Percentiles rank a stretch among this genome's conserved stretches.
Conservation (phyloP, 2,797 vertebrate genomes). For the Hozukius guyotensis region DNA sequence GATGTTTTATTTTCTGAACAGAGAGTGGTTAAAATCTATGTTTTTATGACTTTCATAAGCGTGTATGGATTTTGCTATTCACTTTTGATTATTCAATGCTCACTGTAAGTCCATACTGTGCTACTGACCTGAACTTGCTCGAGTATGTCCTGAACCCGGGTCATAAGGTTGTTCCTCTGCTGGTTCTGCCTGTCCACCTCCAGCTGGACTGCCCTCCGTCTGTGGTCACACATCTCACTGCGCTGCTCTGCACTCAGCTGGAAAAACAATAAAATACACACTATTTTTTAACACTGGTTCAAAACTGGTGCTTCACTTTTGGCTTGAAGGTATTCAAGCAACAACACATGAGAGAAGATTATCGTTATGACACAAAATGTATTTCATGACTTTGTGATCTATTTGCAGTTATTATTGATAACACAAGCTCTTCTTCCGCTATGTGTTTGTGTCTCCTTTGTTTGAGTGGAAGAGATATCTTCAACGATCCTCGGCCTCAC, state of each 20-base stretch:
- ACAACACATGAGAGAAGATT: background rate
- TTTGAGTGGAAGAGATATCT: background rate
- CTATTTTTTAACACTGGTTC: background rate
- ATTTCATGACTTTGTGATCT: background rate
- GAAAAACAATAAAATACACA: background rate
- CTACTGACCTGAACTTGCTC: conserved; percentile 86
- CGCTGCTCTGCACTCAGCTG: conserved; percentile 88
- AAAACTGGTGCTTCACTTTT: background rate
- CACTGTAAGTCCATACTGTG: background rate
- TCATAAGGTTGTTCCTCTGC: conserved; percentile 81
- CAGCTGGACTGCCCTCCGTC: conserved; percentile 84
- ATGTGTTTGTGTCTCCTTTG: background rate
- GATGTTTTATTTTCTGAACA: no score
- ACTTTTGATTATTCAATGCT: background rate
- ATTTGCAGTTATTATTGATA: background rate
- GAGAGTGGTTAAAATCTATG: background rate
- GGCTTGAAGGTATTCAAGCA: background rate
- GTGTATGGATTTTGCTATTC: background rate
- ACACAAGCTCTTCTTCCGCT: background rate
- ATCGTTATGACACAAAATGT: background rate
- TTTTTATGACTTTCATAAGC: no score
- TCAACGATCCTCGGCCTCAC: background rate
- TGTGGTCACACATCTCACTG: conserved; percentile 86
- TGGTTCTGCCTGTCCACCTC: conserved; percentile 80
- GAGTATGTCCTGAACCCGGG: conserved; percentile 85